A percentile compares a stretch with the other conserved stretches of the same genome.
Evolutionary conservation across 2,888 invertebrate species (phyloP).

Genomic region (Drosophila algonquin): DNA sequence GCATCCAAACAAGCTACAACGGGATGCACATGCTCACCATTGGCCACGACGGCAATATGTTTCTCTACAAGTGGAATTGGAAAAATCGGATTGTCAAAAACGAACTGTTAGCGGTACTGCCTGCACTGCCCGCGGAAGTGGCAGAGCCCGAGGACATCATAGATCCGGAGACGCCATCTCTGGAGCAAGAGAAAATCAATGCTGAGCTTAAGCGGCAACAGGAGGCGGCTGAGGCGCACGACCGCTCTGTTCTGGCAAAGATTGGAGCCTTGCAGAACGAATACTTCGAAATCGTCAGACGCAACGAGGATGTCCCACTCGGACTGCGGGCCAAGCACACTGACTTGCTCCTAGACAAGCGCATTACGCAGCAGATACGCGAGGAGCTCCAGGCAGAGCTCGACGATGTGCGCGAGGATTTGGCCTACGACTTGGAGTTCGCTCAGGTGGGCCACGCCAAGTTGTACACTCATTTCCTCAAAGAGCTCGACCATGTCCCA

Average conservation of each 20-base stretch:
- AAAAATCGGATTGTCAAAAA: slow-evolving; percentile 38
- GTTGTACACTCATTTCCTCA: slow-evolving; percentile 88
- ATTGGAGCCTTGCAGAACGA: slow-evolving; percentile 86
- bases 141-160: slow-evolving; percentile 68
- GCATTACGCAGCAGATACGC: slow-evolving; percentile 87
- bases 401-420: slow-evolving; percentile 87
- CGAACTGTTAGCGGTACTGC: neutral
- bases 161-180: slow-evolving; percentile 76
- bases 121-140: slow-evolving; percentile 39
- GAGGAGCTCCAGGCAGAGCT: slow-evolving; percentile 86
- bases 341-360: slow-evolving; percentile 88
- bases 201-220: slow-evolving; percentile 85
- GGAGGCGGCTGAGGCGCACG: slow-evolving; percentile 85
- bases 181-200: slow-evolving; percentile 89
- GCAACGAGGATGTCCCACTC: slow-evolving; percentile 86
- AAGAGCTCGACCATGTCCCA: slow-evolving; percentile 87
- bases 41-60: slow-evolving; percentile 91
- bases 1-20: slow-evolving; percentile 87
- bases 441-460: slow-evolving; percentile 87
- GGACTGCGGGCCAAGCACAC: slow-evolving; percentile 86
- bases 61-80: slow-evolving; percentile 87
- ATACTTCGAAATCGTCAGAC: slow-evolving; percentile 85
- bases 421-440: slow-evolving; percentile 89
- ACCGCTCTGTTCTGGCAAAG: slow-evolving; percentile 86
- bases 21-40: slow-evolving; percentile 86